Evolutionary conservation across 2,113 vertebrate genomes (phyloP), one percentile per base, ranked within the genome.

Genomic region (Pseudolaguvia tuberculata): DNA sequence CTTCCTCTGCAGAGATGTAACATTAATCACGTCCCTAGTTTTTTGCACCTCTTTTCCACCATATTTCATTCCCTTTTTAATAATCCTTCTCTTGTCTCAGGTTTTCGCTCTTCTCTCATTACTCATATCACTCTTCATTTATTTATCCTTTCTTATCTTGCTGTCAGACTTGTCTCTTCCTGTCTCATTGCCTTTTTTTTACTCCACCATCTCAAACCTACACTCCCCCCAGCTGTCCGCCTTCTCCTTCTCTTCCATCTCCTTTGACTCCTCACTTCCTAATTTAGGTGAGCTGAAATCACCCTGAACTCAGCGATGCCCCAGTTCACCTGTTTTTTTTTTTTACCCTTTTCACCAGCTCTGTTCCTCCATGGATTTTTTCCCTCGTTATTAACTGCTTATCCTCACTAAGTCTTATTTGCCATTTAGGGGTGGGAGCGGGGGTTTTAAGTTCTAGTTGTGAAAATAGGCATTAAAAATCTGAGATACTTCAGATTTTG

Each of bases 1-100:
- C 77, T 68, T 77, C 56, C 77, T 31, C 25, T 23, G 55, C 39
- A 5, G 12, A 18, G 61, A 55, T 21, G 27, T 15, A 68, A 39
- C 50, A 59, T 83, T 82, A 47, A 80, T 84, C 76, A 75, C 52
- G 51, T 39, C 39, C 70, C 29, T 47, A 58, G 57, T 35, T 61
- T 48, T 39, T 25, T 45, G 6, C 31, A 10, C 39, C n/a, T 65
- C 58, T 55, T 10, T 66, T 27, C 57, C 48, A 14, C 21, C 47
- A 35, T 55, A 31, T 47, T 57, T 66, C 70, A 65, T 73, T 55
- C 11, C 39, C 11, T 42, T 5, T 15, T n/a, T 58, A 50, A 67
- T 74, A 50, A 56, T 71, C 47, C 72, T 13, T 45, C 51, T 48
- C 59, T n/a, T 3, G 9, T 58, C 35, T 68, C 53, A 63, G 14